Conservation (phyloP, 2,888 invertebrate genomes). For the Limnephilus marmoratus region DNA sequence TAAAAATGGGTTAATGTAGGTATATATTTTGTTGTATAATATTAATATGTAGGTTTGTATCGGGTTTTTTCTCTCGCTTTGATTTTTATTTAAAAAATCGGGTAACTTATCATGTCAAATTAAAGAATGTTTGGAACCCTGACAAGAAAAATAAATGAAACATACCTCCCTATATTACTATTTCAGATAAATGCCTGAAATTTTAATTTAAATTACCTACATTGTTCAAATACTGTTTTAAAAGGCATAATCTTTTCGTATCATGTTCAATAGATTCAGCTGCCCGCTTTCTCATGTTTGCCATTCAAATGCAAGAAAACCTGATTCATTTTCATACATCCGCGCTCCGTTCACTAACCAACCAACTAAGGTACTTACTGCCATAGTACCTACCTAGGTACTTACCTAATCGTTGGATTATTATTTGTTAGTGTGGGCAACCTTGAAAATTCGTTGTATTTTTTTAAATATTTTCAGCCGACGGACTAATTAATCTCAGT, state of each 20-base stretch:
- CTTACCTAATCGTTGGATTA: background rate
- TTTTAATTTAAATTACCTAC: too few relatives aligned
- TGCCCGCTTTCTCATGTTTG: background rate
- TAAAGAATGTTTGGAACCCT: too few relatives aligned
- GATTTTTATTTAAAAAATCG: too few relatives aligned
- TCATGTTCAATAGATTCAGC: constrained; percentile 5
- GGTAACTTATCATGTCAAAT: too few relatives aligned
- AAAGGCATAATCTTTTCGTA: background rate
- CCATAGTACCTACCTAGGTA: background rate
- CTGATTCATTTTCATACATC: background rate
- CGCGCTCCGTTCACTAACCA: background rate
- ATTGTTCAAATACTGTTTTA: too few relatives aligned
- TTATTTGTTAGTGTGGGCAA: background rate
- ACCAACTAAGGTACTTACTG: background rate
- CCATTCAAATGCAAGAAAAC: background rate
- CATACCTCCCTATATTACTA: too few relatives aligned
- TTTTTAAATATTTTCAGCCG: background rate
- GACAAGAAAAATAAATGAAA: too few relatives aligned
- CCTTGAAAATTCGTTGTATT: background rate
- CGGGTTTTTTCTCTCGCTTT: too few relatives aligned
- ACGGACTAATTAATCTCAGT: background rate
- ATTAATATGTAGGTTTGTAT: too few relatives aligned
- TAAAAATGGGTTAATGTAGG: too few relatives aligned
- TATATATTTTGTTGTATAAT: too few relatives aligned
- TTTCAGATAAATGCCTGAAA: too few relatives aligned